Conservation (phyloP, 2,888 invertebrate genomes). For the Drosophila mettleri region DNA sequence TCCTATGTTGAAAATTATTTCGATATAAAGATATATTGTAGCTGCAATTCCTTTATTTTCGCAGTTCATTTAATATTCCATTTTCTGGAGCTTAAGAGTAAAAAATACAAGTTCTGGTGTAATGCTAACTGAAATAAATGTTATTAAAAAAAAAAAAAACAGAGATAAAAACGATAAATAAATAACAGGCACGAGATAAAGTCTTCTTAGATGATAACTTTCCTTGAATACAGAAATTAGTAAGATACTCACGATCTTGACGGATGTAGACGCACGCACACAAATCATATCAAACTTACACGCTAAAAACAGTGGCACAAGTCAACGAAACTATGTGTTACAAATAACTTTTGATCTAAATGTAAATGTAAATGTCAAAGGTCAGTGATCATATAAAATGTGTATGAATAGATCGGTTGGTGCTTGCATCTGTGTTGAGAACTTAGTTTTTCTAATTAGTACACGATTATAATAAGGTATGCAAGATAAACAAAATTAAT, state of each 20-base stretch:
- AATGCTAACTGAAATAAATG: neutral
- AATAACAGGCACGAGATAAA: slow-evolving; percentile 2
- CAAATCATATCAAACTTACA: neutral
- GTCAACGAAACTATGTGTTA: neutral
- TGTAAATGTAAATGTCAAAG: neutral
- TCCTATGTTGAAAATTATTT: too few species aligned
- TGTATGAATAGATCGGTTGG: neutral
- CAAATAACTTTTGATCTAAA: neutral
- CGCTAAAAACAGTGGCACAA: neutral
- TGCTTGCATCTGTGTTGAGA: neutral
- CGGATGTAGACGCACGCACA: neutral
- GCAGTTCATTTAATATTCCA: neutral
- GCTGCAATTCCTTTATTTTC: neutral
- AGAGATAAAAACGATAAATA: neutral
- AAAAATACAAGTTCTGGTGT: neutral
- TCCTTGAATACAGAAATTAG: neutral
- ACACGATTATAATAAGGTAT: too few species aligned
- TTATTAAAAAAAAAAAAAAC: neutral
- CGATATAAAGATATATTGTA: neutral
- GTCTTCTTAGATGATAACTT: neutral
- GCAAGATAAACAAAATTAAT: too few species aligned
- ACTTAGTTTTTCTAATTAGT: neutral
- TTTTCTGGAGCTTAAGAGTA: neutral
- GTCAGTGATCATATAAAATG: neutral
- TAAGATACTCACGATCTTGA: neutral